phyloP scores from a whole-genome alignment of 2,797 vertebrate species.

The Ambastaia sidthimunki region DNA sequence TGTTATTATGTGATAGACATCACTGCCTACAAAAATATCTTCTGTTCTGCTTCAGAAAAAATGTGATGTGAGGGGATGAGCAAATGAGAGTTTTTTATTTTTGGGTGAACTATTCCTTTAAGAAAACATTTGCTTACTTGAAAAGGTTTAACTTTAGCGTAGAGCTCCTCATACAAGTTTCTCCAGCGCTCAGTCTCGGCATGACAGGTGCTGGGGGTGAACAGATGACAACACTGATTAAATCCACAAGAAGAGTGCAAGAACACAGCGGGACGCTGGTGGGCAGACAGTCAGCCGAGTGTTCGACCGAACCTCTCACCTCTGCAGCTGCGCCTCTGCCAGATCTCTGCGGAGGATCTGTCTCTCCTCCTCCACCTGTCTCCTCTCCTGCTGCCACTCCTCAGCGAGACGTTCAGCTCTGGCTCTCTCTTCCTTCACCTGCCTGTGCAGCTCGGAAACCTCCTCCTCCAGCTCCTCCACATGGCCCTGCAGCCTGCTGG shows the following conservation, averaged over 20 bases:
- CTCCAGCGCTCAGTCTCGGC: conserved; percentile 78
- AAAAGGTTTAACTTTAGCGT: conserved; percentile 85
- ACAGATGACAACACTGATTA: not conserved
- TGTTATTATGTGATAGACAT: no score
- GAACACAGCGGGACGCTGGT: not conserved
- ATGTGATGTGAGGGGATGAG: no score
- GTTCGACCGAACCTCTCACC: conserved; percentile 67
- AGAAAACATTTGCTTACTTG: conserved; percentile 72
- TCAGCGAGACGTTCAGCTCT: conserved; percentile 58
- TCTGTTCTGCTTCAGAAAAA: no score
- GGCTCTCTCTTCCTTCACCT: conserved; percentile 53
- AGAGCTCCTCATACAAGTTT: conserved; percentile 79
- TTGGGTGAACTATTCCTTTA: not conserved
- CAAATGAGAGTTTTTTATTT: not conserved
- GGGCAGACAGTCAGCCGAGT: conserved; percentile 37
- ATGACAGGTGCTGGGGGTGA: conserved; percentile 33
- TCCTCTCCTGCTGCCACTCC: conserved; percentile 52
- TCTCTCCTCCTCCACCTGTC: conserved; percentile 62
- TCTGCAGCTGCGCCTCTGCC: conserved; percentile 70
- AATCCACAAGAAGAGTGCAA: not conserved
- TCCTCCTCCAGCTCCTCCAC: conserved; percentile 64
- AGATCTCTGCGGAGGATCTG: conserved; percentile 73
- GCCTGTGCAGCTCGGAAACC: conserved; percentile 54
- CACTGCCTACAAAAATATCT: no score
- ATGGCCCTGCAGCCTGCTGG: conserved; percentile 64